Evolutionary conservation across 2,888 invertebrate species (phyloP).

Genomic region (Dasypogon diadema): DNA sequence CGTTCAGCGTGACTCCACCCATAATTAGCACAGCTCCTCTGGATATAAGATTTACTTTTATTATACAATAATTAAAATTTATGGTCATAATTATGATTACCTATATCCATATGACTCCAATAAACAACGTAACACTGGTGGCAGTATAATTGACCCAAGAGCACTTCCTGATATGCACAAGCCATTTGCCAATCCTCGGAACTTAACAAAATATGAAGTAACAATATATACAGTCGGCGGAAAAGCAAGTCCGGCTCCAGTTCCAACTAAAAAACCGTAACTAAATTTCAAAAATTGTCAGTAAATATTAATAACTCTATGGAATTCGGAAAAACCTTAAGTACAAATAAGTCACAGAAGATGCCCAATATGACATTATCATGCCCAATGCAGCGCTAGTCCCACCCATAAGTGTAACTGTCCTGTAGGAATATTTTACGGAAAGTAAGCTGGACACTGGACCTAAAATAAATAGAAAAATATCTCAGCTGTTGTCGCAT

Average conservation of each 20-base stretch:
- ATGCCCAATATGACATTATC: slow-evolving; percentile 85
- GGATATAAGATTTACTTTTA: slow-evolving; percentile 51
- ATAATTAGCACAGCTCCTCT: slow-evolving; percentile 85
- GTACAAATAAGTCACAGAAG: slow-evolving; percentile 82
- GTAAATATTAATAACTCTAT: slow-evolving; percentile 7
- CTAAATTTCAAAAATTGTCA: slow-evolving; percentile 67
- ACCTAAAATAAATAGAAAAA: slow-evolving; percentile 70
- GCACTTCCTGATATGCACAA: slow-evolving; percentile 91
- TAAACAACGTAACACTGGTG: slow-evolving; percentile 79
- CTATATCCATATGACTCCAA: slow-evolving; percentile 82
- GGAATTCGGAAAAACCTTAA: slow-evolving; percentile 74
- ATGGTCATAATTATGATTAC: too few relatives aligned
- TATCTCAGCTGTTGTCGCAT: slow-evolving; percentile 49
- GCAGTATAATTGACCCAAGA: slow-evolving; percentile 86
- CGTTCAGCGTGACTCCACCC: slow-evolving; percentile 85
- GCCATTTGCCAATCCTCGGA: slow-evolving; percentile 86
- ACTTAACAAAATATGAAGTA: slow-evolving; percentile 84
- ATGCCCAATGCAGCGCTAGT: slow-evolving; percentile 85
- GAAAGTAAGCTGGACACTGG: slow-evolving; percentile 88
- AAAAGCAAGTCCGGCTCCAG: slow-evolving; percentile 87
- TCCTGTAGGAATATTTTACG: slow-evolving; percentile 84
- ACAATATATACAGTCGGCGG: slow-evolving; percentile 92
- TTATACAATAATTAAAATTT: too few relatives aligned
- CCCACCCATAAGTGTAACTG: slow-evolving; percentile 86
- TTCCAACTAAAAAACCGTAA: slow-evolving; percentile 85